Evolutionary conservation across 2,888 invertebrate species (phyloP).

Genomic region (Lasioglossum leucozonium): DNA sequence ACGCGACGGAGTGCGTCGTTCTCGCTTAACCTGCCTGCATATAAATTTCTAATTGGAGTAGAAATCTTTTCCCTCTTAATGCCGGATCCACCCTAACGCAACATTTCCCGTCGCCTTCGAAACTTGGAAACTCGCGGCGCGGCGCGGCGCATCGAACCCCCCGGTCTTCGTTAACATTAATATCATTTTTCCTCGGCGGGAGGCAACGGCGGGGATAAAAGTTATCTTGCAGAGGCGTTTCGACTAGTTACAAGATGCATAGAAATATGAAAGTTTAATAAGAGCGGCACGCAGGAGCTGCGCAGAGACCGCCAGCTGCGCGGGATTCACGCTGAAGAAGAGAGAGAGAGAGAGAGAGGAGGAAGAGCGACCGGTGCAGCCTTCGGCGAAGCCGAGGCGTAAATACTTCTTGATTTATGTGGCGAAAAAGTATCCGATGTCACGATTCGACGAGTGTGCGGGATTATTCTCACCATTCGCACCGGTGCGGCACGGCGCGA

Average conservation of each 20-base stretch:
- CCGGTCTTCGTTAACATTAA: constrained; percentile 38
- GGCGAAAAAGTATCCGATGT: constrained; percentile 17
- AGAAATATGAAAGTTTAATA: constrained; percentile 63
- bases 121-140: background rate
- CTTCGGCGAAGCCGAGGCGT: background rate
- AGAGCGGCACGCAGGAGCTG: constrained; percentile 30
- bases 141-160: background rate
- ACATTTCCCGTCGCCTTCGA: background rate
- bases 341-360: background rate
- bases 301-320: background rate
- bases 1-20: background rate
- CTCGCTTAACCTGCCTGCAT: background rate
- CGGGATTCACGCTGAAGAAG: background rate
- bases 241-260: constrained; percentile 62
- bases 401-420: constrained; percentile 20
- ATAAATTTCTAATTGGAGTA: background rate
- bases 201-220: constrained; percentile 39
- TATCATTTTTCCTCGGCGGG: constrained; percentile 24
- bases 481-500: background rate
- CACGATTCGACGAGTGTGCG: background rate
- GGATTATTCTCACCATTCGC: constrained; percentile 15
- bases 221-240: constrained; percentile 12
- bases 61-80: background rate
- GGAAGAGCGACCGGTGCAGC: background rate
- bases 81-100: background rate